Conservation (phyloP, 2,888 invertebrate genomes). For the Barypeithes pellucidus region DNA sequence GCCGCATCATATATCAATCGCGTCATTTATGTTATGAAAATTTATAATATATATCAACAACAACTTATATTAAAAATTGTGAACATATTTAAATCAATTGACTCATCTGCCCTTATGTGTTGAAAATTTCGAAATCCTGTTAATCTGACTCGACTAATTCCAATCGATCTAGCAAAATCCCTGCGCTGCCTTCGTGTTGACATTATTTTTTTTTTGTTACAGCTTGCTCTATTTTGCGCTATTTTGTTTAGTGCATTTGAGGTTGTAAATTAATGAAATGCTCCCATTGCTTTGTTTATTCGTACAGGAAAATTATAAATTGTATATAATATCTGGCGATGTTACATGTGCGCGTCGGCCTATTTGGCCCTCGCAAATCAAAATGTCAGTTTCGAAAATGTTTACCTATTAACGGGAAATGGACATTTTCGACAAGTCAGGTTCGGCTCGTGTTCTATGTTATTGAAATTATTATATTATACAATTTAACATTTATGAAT, state of each 20-base stretch:
- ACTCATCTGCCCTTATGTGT: not conserved
- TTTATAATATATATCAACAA: too few relatives aligned
- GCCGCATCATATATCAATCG: too few relatives aligned
- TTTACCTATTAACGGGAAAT: conserved; percentile 43
- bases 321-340: conserved; percentile 62
- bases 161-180: conserved; percentile 62
- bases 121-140: conserved; percentile 6
- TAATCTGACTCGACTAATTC: conserved; percentile 29
- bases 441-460: not conserved
- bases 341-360: conserved; percentile 58
- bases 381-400: conserved; percentile 44
- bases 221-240: conserved; percentile 52
- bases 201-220: conserved; percentile 63
- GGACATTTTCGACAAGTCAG: conserved; percentile 24
- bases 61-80: too few relatives aligned
- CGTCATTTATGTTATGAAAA: too few relatives aligned
- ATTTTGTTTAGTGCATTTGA: conserved; percentile 62
- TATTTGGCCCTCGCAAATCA: conserved; percentile 39
- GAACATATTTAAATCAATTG: not conserved
- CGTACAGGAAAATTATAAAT: conserved; percentile 63
- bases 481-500: too few relatives aligned
- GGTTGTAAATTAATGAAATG: conserved; percentile 64
- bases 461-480: not conserved
- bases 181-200: conserved; percentile 60
- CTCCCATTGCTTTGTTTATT: conserved; percentile 64